Evolutionary conservation across 2,888 invertebrate species (phyloP), one percentile per base, ranked within the genome.

Genomic region (Galerucella calmariensis): DNA sequence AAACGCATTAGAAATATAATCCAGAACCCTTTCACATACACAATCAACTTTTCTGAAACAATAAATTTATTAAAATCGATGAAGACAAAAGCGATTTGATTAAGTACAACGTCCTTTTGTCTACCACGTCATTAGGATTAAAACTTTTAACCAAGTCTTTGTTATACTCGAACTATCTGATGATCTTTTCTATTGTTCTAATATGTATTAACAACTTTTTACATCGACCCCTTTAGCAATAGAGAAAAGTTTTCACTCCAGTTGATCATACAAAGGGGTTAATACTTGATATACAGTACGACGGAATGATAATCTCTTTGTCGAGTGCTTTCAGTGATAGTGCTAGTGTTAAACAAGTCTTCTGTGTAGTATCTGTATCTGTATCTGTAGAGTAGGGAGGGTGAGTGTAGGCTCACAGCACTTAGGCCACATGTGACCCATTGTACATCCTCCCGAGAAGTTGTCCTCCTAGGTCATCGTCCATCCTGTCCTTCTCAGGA

Each of bases 91-190:
- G 71, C 65, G 44, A 63, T 71, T 71, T 65, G 58, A 65, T 71
- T 71, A 65, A 65, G 71, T 65, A 65, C 65, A 58, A 71, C 65
- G 71, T 20, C 56, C 65, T 65, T 71, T 71, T 71, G 65, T 71
- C 46, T 71, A 27, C 63, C 56, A 71, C 63, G 65, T 63, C 71
- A 65, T 71, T 56, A 65, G 56, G 71, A 71, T 71, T 71, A 65
- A 71, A 71, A 71, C 71, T 65, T 71, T 65, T 71, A 71, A 71
- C 71, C 53, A 71, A 71, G 71, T 71, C 71, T 65, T 71, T 71
- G 71, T 71, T 71, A 63, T 65, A 53, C 20, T 20, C 9, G 51
- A 71, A 71, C 65, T 71, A 71, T 71, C 71, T 65, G 71, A 71
- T 65, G 65, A 71, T 71, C 71, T 71, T 63, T 51, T 20, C 46